Evolutionary conservation across 2,113 vertebrate species (phyloP), one percentile per base, ranked within the genome.

Genomic region (Campylorhamphus procurvoides): DNA sequence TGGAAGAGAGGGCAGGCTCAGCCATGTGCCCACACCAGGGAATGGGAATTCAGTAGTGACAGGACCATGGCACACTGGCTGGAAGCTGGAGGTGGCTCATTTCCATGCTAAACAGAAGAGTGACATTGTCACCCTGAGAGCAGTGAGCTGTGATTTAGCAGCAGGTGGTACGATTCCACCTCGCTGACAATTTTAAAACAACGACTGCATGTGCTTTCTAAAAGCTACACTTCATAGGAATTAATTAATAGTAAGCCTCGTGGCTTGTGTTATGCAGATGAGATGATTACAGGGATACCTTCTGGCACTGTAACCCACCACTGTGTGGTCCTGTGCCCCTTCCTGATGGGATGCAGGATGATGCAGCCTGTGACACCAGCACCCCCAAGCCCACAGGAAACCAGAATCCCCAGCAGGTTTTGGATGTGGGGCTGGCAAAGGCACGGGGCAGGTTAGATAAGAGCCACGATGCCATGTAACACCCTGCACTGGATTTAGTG

Each of bases 301-400:
- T 49, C 73, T 9, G 7, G 89, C 52, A 67, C 33, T 12, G 5
- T 4, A 63, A 67, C 44, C 53, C 87, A 73, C 13, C 58, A 25
- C 2, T 0, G 1, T 7, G 40, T 9, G 42, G 42, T 8, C 20
- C 24, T 42, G 22, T 66, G 85, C 31, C 23, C 35, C 47, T 35
- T 63, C 82, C 67, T 0, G 0, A 17, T 2, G 71, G 84, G 37
- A 46, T 66, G 68, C 63, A 69, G 72, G 33, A 68, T 2, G 7
- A 28, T 2, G 6, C 28, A 53, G 52, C 37, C 50, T 28, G 0
- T 2, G 39, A 64, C 64, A 69, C 19, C 4, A 4, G 31, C 10
- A 87, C 16, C 42, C 2, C 1, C 2, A 8, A 9, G 8, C 25
- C 35, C 0, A 0, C 27, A 71, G 79, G 40, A 66, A 74, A 87